Evolutionary conservation across 2,113 vertebrate genomes (phyloP).

Genomic region (Circaetus gallicus): DNA sequence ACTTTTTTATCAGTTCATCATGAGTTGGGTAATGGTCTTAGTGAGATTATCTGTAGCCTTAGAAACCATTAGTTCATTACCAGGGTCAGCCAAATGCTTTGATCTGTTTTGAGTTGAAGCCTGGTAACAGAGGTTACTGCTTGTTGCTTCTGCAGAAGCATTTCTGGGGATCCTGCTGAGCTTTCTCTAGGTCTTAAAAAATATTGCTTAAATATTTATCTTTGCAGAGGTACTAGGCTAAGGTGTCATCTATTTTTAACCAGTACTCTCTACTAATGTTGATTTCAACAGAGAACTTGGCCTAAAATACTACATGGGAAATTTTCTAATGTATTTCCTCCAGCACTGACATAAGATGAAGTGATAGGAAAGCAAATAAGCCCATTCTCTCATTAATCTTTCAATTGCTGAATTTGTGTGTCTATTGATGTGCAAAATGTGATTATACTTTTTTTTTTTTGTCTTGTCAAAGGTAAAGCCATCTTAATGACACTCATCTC

Average conservation of each 20-base stretch:
- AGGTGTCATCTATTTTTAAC: not conserved
- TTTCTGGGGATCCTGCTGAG: not conserved
- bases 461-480: not conserved
- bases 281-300: not conserved
- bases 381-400: not conserved
- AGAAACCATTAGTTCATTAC: not conserved
- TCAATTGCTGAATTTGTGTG: not conserved
- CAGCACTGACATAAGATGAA: not conserved
- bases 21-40: not conserved
- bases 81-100: not conserved
- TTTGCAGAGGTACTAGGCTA: not conserved
- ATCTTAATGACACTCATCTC: not conserved
- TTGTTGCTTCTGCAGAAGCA: not conserved
- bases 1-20: not conserved
- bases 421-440: not conserved
- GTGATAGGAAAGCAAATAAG: not conserved
- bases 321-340: not conserved
- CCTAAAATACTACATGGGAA: not conserved
- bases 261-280: not conserved
- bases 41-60: not conserved
- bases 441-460: not conserved
- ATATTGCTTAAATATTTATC: not conserved
- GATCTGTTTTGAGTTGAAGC: not conserved
- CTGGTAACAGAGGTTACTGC: not conserved
- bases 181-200: not conserved